Percentiles rank a stretch among this genome's conserved stretches.
These are phyloP conservation scores for Butastur rufipennis DNA, from an alignment of 2,113 vertebrate species.

Conservation along the genomic window DNA sequence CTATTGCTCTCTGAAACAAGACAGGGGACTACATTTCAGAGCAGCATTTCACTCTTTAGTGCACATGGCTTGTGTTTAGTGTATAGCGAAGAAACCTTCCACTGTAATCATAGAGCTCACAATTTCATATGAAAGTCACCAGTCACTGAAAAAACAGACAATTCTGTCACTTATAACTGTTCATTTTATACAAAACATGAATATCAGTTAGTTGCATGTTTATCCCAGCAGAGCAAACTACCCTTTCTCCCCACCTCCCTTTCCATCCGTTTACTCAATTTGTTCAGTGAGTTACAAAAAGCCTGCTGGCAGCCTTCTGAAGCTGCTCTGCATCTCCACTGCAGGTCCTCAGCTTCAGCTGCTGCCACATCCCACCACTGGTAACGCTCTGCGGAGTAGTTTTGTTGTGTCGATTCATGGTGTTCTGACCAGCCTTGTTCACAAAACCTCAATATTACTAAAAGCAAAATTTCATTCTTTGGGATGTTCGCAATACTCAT, in stretches of 20 bases:
- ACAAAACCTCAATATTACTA: neutral
- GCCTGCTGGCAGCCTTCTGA: neutral
- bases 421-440: neutral
- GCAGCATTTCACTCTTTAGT: neutral
- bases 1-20: neutral
- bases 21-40: neutral
- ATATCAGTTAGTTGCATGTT: neutral
- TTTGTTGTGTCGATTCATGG: neutral
- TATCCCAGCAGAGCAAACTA: neutral
- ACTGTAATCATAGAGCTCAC: neutral
- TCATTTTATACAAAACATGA: neutral
- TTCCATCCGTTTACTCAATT: neutral
- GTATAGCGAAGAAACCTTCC: neutral
- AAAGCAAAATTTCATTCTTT: neutral
- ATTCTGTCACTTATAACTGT: neutral
- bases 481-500: neutral
- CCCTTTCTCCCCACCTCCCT: neutral
- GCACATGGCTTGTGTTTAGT: neutral
- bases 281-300: neutral
- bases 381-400: neutral
- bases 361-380: neutral
- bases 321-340: neutral
- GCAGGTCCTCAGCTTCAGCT: neutral
- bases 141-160: neutral
- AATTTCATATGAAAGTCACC: neutral